Base-by-base conservation (phyloP, 2,113 vertebrate genomes). In the Pygoscelis antarcticus region DNA sequence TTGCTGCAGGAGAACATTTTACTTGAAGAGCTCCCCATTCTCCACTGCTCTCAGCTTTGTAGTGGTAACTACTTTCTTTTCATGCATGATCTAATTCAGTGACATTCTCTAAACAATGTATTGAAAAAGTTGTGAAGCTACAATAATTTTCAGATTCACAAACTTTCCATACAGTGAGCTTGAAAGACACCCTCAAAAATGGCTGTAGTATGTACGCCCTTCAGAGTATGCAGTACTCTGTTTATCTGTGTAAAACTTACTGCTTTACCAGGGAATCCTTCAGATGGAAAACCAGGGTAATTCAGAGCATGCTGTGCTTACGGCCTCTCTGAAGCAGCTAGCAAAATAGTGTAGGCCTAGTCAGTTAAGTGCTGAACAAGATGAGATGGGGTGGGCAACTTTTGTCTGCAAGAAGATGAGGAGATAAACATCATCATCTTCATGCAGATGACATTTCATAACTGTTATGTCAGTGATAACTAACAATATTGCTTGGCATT, bases 131-230 rank as follows among this genome's bases (percentile, higher is more conserved):
- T 32, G 34, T 38, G 47, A 60, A 71, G 3, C 4, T 46, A 30
- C 18, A 26, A 25, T 38, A 62, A 61, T 6, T 65, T 86, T 72
- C 38, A 64, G 10, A 32, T 80, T 89, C 32, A 85, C 7, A 30
- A 68, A 2, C 7, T 14, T 62, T 75, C 16, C 6, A 4, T 29
- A n/a, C 0, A 44, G 1, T 44, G 7, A 84, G 7, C 7, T 52
- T 74, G 22, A 79, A 89, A 65, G 14, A 32, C 5, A 36, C 1
- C 2, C 14, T 49, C 64, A 62, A 38, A 64, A 72, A 54, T 17
- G 12, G 8, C 25, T 58, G 21, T 11, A 25, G 22, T 15, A 42
- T 9, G 1, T 38, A 7, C 32, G 16, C 6, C 27, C 6, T 78
- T 83, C 58, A 52, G 52, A 40, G 27, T 32, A 17, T 38, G 13